A percentile compares a stretch with the other conserved stretches of the same genome.
These are phyloP conservation scores for Apistogramma diplotaenia DNA, from an alignment of 2,113 vertebrate genomes.

Conservation along the genomic window DNA sequence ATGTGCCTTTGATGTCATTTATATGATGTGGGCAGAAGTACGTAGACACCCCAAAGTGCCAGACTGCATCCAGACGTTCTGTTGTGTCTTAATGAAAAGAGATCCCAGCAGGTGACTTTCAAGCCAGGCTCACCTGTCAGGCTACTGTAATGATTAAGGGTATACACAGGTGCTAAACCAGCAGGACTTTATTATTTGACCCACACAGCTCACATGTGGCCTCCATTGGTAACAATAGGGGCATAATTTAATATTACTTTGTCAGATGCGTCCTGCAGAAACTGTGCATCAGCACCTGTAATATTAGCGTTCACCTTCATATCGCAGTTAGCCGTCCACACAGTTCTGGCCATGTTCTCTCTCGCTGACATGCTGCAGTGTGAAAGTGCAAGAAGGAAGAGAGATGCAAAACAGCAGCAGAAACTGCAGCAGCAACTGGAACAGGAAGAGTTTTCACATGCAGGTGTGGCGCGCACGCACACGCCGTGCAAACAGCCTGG, in stretches of 20 bases:
- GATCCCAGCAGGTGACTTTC: neutral
- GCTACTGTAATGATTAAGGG: neutral
- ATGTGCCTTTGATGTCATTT: neutral
- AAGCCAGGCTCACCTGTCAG: neutral
- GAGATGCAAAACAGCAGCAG: constrained; percentile 30
- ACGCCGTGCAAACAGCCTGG: neutral
- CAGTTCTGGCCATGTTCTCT: neutral
- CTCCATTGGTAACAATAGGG: neutral
- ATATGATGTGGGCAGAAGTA: neutral
- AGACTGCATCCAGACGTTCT: neutral
- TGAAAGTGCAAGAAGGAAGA: neutral
- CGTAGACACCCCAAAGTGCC: neutral
- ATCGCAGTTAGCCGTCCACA: neutral
- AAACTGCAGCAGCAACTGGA: constrained; percentile 32
- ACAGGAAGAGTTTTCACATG: neutral
- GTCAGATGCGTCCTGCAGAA: neutral
- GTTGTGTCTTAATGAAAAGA: neutral
- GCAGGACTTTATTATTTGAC: no score
- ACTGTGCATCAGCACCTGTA: no score
- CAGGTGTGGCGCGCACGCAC: constrained; percentile 10
- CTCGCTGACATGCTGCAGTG: neutral
- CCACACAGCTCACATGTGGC: no score
- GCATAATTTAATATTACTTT: neutral
- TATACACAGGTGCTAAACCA: neutral
- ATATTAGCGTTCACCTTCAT: neutral